Evolutionary conservation across 2,797 vertebrate genomes (phyloP), one percentile per base, ranked within the genome.

Genomic region (Aphelocoma californica): DNA sequence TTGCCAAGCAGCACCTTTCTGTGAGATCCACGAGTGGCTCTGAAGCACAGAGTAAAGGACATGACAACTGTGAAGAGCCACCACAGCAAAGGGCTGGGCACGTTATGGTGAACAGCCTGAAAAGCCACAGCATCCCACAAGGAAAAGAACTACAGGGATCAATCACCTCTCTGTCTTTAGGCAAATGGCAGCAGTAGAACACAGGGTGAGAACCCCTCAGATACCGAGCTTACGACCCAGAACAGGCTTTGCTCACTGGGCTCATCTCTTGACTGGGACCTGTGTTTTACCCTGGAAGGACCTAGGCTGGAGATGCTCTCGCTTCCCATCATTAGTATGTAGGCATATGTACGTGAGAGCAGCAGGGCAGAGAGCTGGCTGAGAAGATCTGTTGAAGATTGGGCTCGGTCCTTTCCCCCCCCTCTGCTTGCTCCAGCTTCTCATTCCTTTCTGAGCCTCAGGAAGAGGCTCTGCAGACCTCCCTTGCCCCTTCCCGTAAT

Each of bases 311-410:
- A 79, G 42, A 57, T 32, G 23, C 50, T 67, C 60, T 66, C 3
- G 1, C 26, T 48, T 54, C 16, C 71, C 69, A 38, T 19, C 36
- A 24, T 34, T 16, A 40, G 44, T 34, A 17, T 18, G 20, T 3
- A 4, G 9, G 21, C 1, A 2, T 7, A 24, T 2, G 3, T 11
- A 28, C 0, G 0, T 0, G 1, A 60, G 26, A 66, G 32, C 29
- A 78, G 50, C 34, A 66, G 11, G 31, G 56, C 28, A 54, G 54
- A 28, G 26, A 56, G 44, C 14, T 14, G 54, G 48, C 31, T 10
- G 12, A 85, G 32, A 81, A 36, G 25, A 77, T 44, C 36, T 74
- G 11, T 1, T 26, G 21, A 88, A 85, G 32, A 17, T 0, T 50
- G 20, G 40, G 57, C 15, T 56, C 5, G 26, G 28, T 64, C 48